Base-by-base conservation (phyloP, 2,113 vertebrate genomes). In the Silurus asotus region DNA sequence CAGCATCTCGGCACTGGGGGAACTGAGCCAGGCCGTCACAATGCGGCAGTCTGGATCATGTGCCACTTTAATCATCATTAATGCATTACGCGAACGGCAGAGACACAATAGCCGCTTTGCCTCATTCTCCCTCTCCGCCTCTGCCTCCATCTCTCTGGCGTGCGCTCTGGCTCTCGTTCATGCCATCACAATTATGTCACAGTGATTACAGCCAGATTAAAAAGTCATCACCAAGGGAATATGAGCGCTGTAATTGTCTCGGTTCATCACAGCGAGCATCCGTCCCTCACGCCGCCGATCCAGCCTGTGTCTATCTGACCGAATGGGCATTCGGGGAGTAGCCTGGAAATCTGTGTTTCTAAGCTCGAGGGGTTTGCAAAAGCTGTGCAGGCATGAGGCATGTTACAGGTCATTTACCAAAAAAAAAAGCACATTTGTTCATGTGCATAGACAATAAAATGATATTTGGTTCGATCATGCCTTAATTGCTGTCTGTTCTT, bases 181-280 rank as follows among this genome's bases (percentile, higher is more conserved):
- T 49, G 49, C 75, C 65, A 67, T 89, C 86, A 84, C 83, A 79
- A 87, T 87, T 82, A 87, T 87, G 88, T 85, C 86, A 89, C 79
- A 82, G 83, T 85, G 86, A 89, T 89, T 89, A 87, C 53, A 85
- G 86, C 80, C 78, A 83, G 83, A 89, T 86, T 87, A 89, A 86
- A 89, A 87, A 87, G 86, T 82, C 72, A 85, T 89, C 88, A 82
- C 62, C 23, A 17, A 61, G 72, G 75, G 83, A 58, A 87, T 80
- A 77, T 64, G 79, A 84, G 37, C 4, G 55, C 85, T 89, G 86
- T 85, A 87, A 89, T 76, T 69, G 64, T 82, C 85, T 81, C 88
- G 62, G 82, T 87, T 87, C 88, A 89, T 89, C 88, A 82, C 83
- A 25, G 62, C 49, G 80, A 75, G 70, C n/a, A 76, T 72, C 14